A percentile compares a stretch with the other conserved stretches of the same genome.
Evolutionary conservation across 2,797 vertebrate genomes (phyloP).

Genomic region (Lithobates pipiens): DNA sequence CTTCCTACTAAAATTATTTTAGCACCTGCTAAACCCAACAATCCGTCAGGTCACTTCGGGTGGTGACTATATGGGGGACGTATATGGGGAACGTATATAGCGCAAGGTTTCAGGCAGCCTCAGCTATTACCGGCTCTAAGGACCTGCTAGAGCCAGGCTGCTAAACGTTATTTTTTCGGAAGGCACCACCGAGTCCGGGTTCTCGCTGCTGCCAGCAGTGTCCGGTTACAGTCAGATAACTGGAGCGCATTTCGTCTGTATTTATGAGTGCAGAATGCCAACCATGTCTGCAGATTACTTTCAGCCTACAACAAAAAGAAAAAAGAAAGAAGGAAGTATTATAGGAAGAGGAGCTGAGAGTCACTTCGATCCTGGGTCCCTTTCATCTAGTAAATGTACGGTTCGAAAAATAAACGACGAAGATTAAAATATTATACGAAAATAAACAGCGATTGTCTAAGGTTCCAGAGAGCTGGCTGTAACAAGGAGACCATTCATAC

Average conservation of each 20-base stretch:
- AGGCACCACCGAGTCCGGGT: conserved; percentile 19
- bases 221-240: conserved; percentile 19
- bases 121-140: conserved; percentile 8
- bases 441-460: background rate
- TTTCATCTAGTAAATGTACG: conserved; percentile 9
- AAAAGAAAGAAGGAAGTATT: conserved; percentile 3
- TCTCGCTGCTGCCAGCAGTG: background rate
- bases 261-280: conserved; percentile 17
- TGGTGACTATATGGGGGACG: background rate
- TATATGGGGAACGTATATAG: background rate
- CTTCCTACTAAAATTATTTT: background rate
- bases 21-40: background rate
- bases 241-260: background rate
- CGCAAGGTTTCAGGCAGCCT: background rate
- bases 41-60: background rate
- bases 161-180: conserved; percentile 51
- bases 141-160: conserved; percentile 14
- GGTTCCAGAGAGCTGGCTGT: background rate
- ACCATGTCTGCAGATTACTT: background rate
- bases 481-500: background rate
- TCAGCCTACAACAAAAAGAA: background rate
- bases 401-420: background rate
- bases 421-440: conserved; percentile 7
- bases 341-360: conserved; percentile 10
- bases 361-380: background rate